Evolutionary conservation across 2,797 vertebrate genomes (phyloP).

Genomic region (Typhlichthys subterraneus): DNA sequence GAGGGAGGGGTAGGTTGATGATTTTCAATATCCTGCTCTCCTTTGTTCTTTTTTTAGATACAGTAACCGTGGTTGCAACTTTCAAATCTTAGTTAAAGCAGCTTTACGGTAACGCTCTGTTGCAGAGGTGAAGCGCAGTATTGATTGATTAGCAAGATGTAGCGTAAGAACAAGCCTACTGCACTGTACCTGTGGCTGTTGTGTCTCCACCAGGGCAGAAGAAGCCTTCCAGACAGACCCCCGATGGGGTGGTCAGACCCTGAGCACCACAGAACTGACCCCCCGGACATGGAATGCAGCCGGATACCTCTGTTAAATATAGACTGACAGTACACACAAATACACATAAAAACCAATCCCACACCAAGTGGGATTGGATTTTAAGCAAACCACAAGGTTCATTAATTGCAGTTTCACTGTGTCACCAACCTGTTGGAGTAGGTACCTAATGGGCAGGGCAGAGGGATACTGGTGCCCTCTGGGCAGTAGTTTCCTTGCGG

Average conservation of each 20-base stretch:
- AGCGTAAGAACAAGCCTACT: slow-evolving; percentile 32
- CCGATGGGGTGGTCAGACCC: slow-evolving; percentile 83
- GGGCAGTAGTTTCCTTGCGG: slow-evolving; percentile 88
- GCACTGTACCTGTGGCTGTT: slow-evolving; percentile 64
- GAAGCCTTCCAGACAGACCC: slow-evolving; percentile 84
- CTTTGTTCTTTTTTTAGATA: no score
- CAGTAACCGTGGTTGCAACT: no score
- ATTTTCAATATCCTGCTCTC: no score
- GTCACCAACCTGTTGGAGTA: slow-evolving; percentile 84
- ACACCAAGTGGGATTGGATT: not conserved
- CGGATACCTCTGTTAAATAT: slow-evolving; percentile 68
- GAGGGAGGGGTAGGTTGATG: no score
- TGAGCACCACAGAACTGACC: slow-evolving; percentile 82
- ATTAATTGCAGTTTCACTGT: not conserved
- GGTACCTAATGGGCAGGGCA: slow-evolving; percentile 85
- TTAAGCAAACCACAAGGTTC: not conserved
- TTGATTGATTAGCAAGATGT: no score
- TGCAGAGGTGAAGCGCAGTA: no score
- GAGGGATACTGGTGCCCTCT: slow-evolving; percentile 79
- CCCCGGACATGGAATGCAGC: slow-evolving; percentile 81
- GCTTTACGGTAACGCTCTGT: no score
- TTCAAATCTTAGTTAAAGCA: no score
- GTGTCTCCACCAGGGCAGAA: slow-evolving; percentile 83
- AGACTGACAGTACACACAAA: slow-evolving; percentile 62
- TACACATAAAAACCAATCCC: not conserved